Conservation (phyloP, 2,888 invertebrate genomes). For the Aleiodes alternator region DNA sequence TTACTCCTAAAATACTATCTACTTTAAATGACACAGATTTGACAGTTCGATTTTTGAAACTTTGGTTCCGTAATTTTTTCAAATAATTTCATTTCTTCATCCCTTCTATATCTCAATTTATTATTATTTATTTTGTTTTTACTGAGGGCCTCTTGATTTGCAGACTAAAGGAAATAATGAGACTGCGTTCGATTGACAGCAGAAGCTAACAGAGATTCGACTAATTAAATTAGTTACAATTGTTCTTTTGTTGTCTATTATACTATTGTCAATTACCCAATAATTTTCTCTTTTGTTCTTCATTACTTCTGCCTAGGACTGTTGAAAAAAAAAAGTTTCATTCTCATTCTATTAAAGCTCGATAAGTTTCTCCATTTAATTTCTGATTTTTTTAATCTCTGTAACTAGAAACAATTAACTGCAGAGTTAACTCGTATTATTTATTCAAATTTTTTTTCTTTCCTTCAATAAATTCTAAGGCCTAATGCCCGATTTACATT, state of each 20-base stretch:
- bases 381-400: slow-evolving; percentile 3
- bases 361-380: slow-evolving; percentile 19
- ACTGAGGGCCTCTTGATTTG: background rate
- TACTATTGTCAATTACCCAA: slow-evolving; percentile 22
- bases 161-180: slow-evolving; percentile 23
- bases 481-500: slow-evolving; percentile 18
- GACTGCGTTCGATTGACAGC: background rate
- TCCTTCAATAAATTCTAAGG: slow-evolving; percentile 22
- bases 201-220: background rate
- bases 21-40: slow-evolving; percentile 27
- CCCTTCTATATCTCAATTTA: background rate
- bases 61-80: slow-evolving; percentile 2
- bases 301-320: background rate
- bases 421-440: slow-evolving; percentile 12
- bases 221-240: slow-evolving; percentile 22
- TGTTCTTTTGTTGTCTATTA: background rate
- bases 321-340: slow-evolving; percentile 4
- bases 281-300: slow-evolving; percentile 8
- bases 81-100: slow-evolving; percentile 16
- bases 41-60: background rate
- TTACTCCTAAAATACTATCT: slow-evolving; percentile 15
- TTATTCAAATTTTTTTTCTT: slow-evolving; percentile 6
- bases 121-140: slow-evolving; percentile 3
- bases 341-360: slow-evolving; percentile 31
- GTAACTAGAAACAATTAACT: slow-evolving; percentile 19